Percentiles rank a stretch among this genome's conserved stretches.
These are phyloP conservation scores for Alcedo atthis DNA, from an alignment of 2,797 vertebrate species.

Conservation along the genomic window DNA sequence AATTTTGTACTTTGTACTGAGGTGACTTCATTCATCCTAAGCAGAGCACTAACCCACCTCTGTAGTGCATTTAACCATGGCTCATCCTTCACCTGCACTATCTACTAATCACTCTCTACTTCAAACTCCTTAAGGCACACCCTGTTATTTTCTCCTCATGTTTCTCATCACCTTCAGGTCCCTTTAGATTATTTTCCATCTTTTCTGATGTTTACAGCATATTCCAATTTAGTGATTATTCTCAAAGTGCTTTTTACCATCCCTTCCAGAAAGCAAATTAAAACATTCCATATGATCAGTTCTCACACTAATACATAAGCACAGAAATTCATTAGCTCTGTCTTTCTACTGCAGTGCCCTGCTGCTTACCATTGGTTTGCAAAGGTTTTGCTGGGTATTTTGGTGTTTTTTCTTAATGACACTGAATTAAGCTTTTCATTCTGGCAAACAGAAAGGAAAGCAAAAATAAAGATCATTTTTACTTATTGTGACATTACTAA, in stretches of 20 bases:
- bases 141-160: constrained; percentile 1
- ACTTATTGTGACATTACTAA: not conserved
- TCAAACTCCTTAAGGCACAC: not conserved
- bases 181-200: constrained; percentile 6
- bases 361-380: not conserved
- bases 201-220: not conserved
- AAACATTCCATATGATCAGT: not conserved
- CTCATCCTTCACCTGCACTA: constrained; percentile 26
- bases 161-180: constrained; percentile 4
- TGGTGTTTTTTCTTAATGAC: not conserved
- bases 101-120: not conserved
- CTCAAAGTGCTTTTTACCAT: not conserved
- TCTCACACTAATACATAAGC: not conserved
- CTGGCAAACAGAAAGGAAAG: not conserved
- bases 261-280: not conserved
- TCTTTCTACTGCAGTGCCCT: not conserved
- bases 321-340: not conserved
- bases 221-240: constrained; percentile 2
- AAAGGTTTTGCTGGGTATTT: not conserved
- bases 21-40: not conserved
- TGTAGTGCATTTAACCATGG: not conserved
- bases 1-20: not conserved
- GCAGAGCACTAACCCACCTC: not conserved
- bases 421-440: not conserved
- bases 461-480: not conserved